Base-by-base conservation (phyloP, 35 echinoderm and acorn worm species). In the Anneissia japonica region DNA sequence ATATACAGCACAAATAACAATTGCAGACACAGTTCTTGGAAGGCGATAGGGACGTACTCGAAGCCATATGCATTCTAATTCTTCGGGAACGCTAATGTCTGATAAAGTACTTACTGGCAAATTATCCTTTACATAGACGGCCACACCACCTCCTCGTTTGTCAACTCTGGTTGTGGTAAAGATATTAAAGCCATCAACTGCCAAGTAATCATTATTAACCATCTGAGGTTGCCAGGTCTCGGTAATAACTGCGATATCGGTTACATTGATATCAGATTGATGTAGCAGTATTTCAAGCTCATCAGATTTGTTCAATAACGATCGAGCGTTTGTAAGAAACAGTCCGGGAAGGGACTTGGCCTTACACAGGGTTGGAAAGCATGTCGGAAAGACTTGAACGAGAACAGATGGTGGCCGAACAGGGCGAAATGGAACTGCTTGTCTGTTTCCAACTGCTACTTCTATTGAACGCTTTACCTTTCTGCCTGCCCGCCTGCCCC, bases 301-400 rank as follows among this genome's bases (percentile, higher is more conserved):
- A 86, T 86, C 84, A 86, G 30, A 28, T 39, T 86, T 86, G 35
- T 86, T 86, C 26, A 82, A 31, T 38, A 41, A 31, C n/a, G 80
- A 82, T 37, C 38, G 36, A 29, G 38, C 31, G 30, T 82, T 82
- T 4, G 80, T 82, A 0, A 82, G 38, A 26, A 82, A 82, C 13
- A 82, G 39, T 39, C 80, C 38, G 34, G 36, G 37, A n/a, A 41
- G 3, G 80, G 46, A 3, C 21, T 30, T 39, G 32, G 78, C 34
- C 0, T 19, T 37, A 38, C 40, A 43, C 40, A 14, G 14, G 14
- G 40, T 43, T 14, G 40, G 40, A 43, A 43, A 6, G 14, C 14
- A 43, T 43, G 40, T 43, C 40, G 40, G 40, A 4, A 43, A 43
- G 4, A 43, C 40, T 43, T 4, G 40, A 43, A 43, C 40, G 40